Conservation (phyloP, 2,797 vertebrate species). For the Tragopan temminckii region DNA sequence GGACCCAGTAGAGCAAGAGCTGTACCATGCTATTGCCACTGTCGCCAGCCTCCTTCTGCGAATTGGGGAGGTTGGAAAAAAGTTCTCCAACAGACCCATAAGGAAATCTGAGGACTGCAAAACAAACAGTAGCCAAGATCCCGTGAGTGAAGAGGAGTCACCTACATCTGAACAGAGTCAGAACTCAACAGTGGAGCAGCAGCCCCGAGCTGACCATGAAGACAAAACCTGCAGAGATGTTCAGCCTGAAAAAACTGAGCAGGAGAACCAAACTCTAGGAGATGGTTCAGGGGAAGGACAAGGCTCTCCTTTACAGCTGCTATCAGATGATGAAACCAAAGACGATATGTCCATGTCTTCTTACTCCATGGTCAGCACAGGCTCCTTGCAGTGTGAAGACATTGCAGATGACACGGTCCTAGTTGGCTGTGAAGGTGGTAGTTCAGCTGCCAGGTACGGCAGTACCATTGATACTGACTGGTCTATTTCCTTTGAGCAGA, state of each 20-base stretch:
- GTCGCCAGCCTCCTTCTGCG: conserved; percentile 94
- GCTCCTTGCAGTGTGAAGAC: conserved; percentile 93
- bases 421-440: conserved; percentile 82
- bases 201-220: conserved; percentile 36
- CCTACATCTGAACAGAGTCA: conserved; percentile 63
- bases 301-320: conserved; percentile 75
- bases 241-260: conserved; percentile 78
- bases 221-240: conserved; percentile 75
- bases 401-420: conserved; percentile 91
- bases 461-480: conserved; percentile 90
- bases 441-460: conserved; percentile 77
- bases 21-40: conserved; percentile 96
- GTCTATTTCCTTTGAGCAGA: conserved; percentile 97
- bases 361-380: conserved; percentile 92
- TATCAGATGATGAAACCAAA: conserved; percentile 90
- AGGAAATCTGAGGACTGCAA: conserved; percentile 75
- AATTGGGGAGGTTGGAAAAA: conserved; percentile 96
- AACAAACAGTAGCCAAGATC: conserved; percentile 43
- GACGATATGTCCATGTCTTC: conserved; percentile 95
- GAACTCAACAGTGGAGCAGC: conserved; percentile 64
- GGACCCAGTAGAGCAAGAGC: conserved; percentile 90
- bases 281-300: conserved; percentile 84
- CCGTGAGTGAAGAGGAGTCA: conserved; percentile 70
- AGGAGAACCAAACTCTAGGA: conserved; percentile 77
- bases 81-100: conserved; percentile 84